A percentile compares a stretch with the other conserved stretches of the same genome.
These are phyloP conservation scores for Zygogramma bicolorata DNA, from an alignment of 2,888 invertebrate species.

Conservation along the genomic window DNA sequence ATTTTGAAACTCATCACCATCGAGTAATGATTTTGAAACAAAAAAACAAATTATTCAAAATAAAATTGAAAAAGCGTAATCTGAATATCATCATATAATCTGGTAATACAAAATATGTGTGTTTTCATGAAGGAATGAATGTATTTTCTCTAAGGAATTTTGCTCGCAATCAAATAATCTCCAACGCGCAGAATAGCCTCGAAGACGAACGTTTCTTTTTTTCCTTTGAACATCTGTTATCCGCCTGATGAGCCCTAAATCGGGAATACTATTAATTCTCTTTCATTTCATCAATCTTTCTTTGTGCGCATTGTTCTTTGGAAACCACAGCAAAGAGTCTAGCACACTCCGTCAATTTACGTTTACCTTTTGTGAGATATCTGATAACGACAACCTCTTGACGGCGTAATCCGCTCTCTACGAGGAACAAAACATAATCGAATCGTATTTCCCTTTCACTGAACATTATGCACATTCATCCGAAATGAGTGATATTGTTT, in stretches of 20 bases:
- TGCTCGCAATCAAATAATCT: too few species aligned
- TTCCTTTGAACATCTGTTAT: background rate
- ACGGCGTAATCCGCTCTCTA: background rate
- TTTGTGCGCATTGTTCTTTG: background rate
- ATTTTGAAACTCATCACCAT: too few species aligned
- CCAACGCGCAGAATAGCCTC: too few species aligned
- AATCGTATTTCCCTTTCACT: slow-evolving; percentile 25
- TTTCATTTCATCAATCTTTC: background rate
- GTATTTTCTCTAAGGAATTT: too few species aligned
- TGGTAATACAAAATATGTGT: too few species aligned
- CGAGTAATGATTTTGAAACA: too few species aligned
- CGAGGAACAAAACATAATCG: slow-evolving; percentile 11
- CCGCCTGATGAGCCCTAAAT: background rate
- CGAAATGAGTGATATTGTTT: slow-evolving; percentile 34
- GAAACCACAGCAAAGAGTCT: background rate
- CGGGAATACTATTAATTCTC: background rate
- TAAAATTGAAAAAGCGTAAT: too few species aligned
- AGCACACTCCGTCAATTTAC: background rate
- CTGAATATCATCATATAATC: too few species aligned
- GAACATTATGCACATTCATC: slow-evolving; percentile 31
- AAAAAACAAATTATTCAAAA: too few species aligned
- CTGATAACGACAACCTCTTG: slow-evolving; percentile 1
- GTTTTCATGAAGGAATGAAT: too few species aligned
- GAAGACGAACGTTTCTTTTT: background rate
- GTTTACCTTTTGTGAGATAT: background rate